Base-by-base conservation (phyloP, 2,113 vertebrate genomes). In the Sinocyclocheilus anshuiensis region DNA sequence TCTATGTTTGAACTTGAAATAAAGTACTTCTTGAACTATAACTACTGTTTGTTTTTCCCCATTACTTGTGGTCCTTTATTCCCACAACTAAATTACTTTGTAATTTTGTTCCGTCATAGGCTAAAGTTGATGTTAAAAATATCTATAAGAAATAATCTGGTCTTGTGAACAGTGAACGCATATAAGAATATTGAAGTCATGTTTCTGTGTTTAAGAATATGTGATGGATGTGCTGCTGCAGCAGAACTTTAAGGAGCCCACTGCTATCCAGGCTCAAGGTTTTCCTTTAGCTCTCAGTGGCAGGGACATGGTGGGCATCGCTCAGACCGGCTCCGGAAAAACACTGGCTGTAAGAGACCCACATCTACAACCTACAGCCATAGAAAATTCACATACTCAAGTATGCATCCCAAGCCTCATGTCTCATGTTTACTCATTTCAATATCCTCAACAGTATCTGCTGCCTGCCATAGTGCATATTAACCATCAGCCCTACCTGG, bases 291-390 rank as follows among this genome's bases (percentile, higher is more conserved):
- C 98, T 7, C 95, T 99, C 57, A 99, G 97, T 1, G 98, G 98
- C 29, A 95, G 94, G n/a, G 98, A 99, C 91, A 97, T 99, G 98
- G 98, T 99, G 94, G 98, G 98, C 93, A 99, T 99, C 83, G 97
- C 98, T 0, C 98, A 99, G 93, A 99, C 98, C 0, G 98, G 98
- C 86, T 99, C 98, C 63, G 98, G 98, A 86, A 99, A 99, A 92
- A 99, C 98, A 0, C 91, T 99, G 75, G 96, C 98, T 65, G 98
- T 99, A 94, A 95, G 95, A 13, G 81, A 15, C 18, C 57, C 36
- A 16, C 6, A 42, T 24, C 59, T 53, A 67, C 16, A n/a, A 24
- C 36, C 24, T 18, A 26, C 33, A 24, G 33, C n/a, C 72, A 53
- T 26, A 33, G 29, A 65, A 45, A 39, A 55, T 33, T 12, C 8